Base-by-base conservation (phyloP, 2,113 vertebrate genomes). In the Chinchilla lanigera region DNA sequence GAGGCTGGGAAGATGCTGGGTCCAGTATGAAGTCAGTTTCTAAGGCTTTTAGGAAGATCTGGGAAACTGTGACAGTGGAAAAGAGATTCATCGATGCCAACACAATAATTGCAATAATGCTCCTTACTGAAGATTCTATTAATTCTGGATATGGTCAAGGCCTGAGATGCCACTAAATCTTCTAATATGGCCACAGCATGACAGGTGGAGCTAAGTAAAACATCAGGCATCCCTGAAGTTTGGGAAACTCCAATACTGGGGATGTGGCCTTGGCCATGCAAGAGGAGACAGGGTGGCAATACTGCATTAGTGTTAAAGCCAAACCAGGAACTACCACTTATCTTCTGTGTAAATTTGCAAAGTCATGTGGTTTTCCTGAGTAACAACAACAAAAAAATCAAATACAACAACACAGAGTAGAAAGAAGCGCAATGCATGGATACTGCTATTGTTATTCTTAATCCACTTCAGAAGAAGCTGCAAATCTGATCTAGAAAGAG, bases 131-230 rank as follows among this genome's bases (percentile, higher is more conserved):
- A 80, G 82, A 80, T 75, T 75, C 86, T 41, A 86, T 97, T 94
- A 95, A 82, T 94, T 94, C 88, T 94, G 96, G 84, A 86, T 97
- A 92, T 93, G 89, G 84, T 91, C 90, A 90, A 90, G 69, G 58
- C 56, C 89, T 89, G 65, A 6, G 41, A 67, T 69, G 73, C 69
- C 78, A 93, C 88, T 84, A 82, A 30, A 47, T 93, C 44, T 96
- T 78, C 65, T 84, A 71, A 92, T 61, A 50, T 38, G 61, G 75
- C 30, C n/a, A 19, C n/a, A 38, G 11, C 47, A 38, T 17, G 86
- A 90, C 44, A 93, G 86, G 89, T 30, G 8, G 90, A 50, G 24
- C 30, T 20, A 86, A 82, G 54, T 41, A 44, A 41, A 81, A 50
- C 26, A 35, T 41, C 54, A 82, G n/a, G 33, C 26, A 88, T 81